Evolutionary conservation across 2,113 vertebrate genomes (phyloP), one percentile per base, ranked within the genome.

Genomic region (Rallus limicola): DNA sequence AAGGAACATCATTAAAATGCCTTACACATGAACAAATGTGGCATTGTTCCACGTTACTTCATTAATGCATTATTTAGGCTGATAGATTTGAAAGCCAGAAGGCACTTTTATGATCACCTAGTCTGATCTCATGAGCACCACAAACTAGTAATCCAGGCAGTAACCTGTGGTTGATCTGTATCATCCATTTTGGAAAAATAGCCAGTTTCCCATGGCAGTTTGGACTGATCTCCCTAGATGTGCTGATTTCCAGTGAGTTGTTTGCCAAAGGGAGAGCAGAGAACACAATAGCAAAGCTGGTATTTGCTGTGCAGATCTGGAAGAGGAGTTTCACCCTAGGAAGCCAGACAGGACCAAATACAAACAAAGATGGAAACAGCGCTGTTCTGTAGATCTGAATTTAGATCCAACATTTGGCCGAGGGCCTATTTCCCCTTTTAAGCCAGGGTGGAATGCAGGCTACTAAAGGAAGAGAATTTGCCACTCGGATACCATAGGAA

Each of bases 161-260:
- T 82, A 96, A 95, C 81, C 86, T 94, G 88, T 82, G 81, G 86
- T 80, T 97, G 96, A 97, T 93, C 80, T 82, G 36, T 96, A 96
- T 96, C 96, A 77, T 1, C 8, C 69, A 46, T 85, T 97, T 97
- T 86, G 88, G 91, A 96, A 95, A 96, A 92, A 93, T 92, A 86
- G 93, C 89, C 91, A 91, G 94, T 97, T 97, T 96, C 96, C 90
- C 87, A 92, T 95, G 94, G 96, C 95, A 93, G 70, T 96, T 95
- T 96, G 93, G 96, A 88, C 92, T 33, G 44, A 80, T 95, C 84
- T 93, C 75, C 60, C 67, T 86, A 87, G 93, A 95, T 94, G 84
- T 90, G 84, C 50, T 88, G 95, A 95, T 85, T 95, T 95, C 84
- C 84, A 95, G 74, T 3, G 3, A 90, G 67, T 28, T 1, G 3